Evolutionary conservation across 2,797 vertebrate species (phyloP).

Genomic region (Chiloscyllium punctatum): DNA sequence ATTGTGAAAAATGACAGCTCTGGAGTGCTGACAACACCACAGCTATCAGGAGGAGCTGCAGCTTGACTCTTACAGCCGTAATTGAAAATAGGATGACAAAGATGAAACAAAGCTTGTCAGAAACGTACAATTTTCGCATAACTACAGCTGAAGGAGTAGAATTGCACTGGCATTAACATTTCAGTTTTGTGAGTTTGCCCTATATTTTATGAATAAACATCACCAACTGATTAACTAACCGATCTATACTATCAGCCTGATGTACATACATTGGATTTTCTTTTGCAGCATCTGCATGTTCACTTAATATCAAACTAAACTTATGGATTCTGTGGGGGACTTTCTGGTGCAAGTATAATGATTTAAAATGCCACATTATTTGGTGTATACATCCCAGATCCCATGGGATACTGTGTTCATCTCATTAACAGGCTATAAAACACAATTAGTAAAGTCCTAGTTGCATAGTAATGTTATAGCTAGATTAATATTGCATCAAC

Average conservation of each 20-base stretch:
- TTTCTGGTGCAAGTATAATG: background rate
- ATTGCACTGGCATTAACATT: background rate
- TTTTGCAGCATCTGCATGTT: background rate
- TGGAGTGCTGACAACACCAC: slow-evolving; percentile 17
- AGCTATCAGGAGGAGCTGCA: slow-evolving; percentile 6
- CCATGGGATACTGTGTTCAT: background rate
- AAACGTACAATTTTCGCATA: background rate
- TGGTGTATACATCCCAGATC: background rate
- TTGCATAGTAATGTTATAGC: background rate
- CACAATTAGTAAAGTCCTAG: background rate
- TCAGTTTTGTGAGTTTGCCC: no score
- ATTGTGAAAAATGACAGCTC: slow-evolving; percentile 37
- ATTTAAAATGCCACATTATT: background rate
- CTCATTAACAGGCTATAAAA: background rate
- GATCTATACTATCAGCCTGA: background rate
- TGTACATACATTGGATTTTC: background rate
- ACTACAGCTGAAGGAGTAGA: background rate
- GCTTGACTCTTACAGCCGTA: slow-evolving; percentile 13
- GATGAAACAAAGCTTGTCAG: slow-evolving; percentile 34
- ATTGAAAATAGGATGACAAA: slow-evolving; percentile 23
- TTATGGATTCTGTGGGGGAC: background rate
- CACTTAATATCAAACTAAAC: background rate
- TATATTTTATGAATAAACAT: background rate
- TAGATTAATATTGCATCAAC: background rate
- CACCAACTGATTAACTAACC: background rate